Evolutionary conservation across 1,140 invertebrate genomes (phyloP).

Genomic region (Artemia franciscana): DNA sequence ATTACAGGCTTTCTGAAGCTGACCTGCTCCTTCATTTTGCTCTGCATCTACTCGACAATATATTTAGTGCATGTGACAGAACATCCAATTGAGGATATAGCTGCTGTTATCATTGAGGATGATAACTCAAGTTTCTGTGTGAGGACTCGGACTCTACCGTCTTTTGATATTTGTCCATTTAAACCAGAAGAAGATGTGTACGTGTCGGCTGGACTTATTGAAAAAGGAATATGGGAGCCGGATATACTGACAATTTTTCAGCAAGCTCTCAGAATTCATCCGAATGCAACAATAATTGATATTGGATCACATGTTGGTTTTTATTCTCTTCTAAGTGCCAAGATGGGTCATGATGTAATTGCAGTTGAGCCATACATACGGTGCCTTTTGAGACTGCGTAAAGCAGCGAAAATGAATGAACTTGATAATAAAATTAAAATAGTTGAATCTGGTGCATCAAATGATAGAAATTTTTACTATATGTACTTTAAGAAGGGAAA

Average conservation of each 20-base stretch:
- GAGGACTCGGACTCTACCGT: neutral
- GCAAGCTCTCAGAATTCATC: constrained; percentile 10
- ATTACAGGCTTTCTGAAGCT: too few relatives aligned
- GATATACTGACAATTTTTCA: constrained; percentile 14
- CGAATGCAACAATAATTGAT: constrained; percentile 15
- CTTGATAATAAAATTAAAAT: constrained; percentile 12
- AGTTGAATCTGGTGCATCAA: constrained; percentile 15
- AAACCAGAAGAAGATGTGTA: constrained; percentile 12
- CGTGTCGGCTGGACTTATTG: constrained; percentile 15
- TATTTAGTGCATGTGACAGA: too few relatives aligned
- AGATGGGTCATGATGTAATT: constrained; percentile 15
- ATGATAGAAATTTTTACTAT: constrained; percentile 11
- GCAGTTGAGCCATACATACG: constrained; percentile 17
- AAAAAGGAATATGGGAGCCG: constrained; percentile 17
- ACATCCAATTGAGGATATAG: too few relatives aligned
- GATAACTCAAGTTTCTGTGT: neutral
- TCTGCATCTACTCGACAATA: too few relatives aligned
- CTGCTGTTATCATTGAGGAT: too few relatives aligned
- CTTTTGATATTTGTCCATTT: constrained; percentile 15
- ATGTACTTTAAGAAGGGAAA: constrained; percentile 14
- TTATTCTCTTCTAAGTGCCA: constrained; percentile 15
- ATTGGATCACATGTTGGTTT: constrained; percentile 19
- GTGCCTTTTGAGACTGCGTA: constrained; percentile 14
- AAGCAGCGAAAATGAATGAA: constrained; percentile 12
- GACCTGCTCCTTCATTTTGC: too few relatives aligned